Base-by-base conservation (phyloP, 2,888 invertebrate genomes). In the Thecophora atra region DNA sequence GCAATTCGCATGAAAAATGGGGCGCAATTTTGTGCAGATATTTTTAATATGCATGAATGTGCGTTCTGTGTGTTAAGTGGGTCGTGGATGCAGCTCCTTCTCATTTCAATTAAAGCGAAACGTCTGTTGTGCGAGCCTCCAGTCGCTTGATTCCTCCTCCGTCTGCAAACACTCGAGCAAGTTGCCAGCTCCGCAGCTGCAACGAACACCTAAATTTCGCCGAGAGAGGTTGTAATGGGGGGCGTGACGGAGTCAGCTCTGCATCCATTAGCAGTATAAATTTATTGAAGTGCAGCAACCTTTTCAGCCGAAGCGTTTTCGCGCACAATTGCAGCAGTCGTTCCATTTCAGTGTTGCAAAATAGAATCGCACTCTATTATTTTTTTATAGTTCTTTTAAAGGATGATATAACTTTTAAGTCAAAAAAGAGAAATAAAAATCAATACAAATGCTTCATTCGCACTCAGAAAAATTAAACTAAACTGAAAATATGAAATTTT, bases 261-360 rank as follows among this genome's bases (percentile, higher is more conserved):
- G 71, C 63, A 67, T n/a, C 73, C 68, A 71, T 73, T 71, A 69
- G 47, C 37, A 21, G 17, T 28, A 47, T 28, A 15, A 73, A 71
- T 51, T 67, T 63, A 67, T 73, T 64, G 21, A n/a, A 44, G 52
- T 64, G 62, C 52, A 15, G 71, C 44, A 71, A n/a, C 21, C 37
- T 63, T 64, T 17, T 30, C 15, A 26, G 70, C n/a, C 44, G 37
- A 15, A 47, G 1, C 21, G 37, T 66, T 64, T 64, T 64, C 26
- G 37, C 7, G 1, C 37, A 37, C 37, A 37, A 11, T 37, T 37
- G 37, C 37, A 37, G 2, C 37, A 37, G 37, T 11, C 37, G 2
- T 2, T 1, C 37, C 11, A 21, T 37, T 24, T 24, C n/a, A n/a
- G n/a, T n/a, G n/a, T n/a, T n/a, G n/a, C n/a, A n/a, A n/a, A n/a